Evolutionary conservation across 2,113 vertebrate genomes (phyloP).

Genomic region (Salvator merianae): DNA sequence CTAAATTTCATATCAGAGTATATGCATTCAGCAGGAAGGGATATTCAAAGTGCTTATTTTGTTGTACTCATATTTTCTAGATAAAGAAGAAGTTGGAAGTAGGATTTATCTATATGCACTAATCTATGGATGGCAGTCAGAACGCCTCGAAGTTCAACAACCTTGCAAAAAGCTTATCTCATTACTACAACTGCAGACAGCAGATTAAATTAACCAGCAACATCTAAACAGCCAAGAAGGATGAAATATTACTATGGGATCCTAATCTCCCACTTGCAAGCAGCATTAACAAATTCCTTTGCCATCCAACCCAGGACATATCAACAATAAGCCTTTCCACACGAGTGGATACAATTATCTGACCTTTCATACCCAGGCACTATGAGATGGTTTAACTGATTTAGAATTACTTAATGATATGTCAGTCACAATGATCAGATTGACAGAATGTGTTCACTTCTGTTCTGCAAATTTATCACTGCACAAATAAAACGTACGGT

Average conservation of each 20-base stretch:
- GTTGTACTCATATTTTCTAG: not conserved
- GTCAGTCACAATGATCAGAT: conserved; percentile 62
- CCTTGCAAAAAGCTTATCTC: conserved; percentile 73
- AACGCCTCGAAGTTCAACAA: conserved; percentile 62
- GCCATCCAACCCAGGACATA: conserved; percentile 64
- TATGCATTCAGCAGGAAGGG: not conserved
- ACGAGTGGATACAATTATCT: conserved; percentile 75
- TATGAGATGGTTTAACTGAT: conserved; percentile 69
- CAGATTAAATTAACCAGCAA: conserved; percentile 67
- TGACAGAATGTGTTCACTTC: conserved; percentile 30
- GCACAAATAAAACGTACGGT: not conserved
- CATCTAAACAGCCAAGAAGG: conserved; percentile 64
- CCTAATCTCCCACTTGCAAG: conserved; percentile 75
- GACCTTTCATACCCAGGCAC: conserved; percentile 69
- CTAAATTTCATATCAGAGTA: not conserved
- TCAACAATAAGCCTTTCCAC: conserved; percentile 73
- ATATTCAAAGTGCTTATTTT: not conserved
- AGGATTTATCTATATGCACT: conserved; percentile 66
- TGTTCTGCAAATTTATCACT: conserved; percentile 12
- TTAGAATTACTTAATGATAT: conserved; percentile 67
- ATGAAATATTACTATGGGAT: conserved; percentile 68
- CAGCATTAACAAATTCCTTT: conserved; percentile 66
- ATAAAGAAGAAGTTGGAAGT: not conserved
- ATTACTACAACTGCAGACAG: conserved; percentile 69
- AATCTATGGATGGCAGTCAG: conserved; percentile 59